These are phyloP conservation scores for Eristalis tenax DNA, from an alignment of 2,888 invertebrate species.

Conservation along the genomic window DNA sequence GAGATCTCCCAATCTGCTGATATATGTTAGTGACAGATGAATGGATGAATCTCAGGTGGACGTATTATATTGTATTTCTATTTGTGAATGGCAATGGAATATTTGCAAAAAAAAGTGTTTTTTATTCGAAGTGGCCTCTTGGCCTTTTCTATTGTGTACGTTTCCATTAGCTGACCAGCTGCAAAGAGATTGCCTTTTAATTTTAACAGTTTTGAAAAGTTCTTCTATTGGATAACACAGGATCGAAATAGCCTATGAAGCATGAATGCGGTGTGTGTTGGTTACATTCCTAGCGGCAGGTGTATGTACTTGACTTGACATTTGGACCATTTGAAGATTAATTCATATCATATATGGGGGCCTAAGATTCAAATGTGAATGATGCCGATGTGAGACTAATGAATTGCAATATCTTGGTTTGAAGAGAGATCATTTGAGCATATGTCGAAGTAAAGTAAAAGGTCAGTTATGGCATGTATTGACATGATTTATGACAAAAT, in stretches of 20 bases:
- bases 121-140: not conserved
- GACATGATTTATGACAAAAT: not conserved
- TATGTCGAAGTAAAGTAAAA: not conserved
- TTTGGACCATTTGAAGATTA: not conserved
- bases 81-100: not conserved
- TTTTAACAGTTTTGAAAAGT: not conserved
- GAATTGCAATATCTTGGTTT: not conserved
- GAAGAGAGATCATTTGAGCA: not conserved
- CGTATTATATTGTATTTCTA: not conserved
- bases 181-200: not conserved
- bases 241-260: not conserved
- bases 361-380: not conserved
- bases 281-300: not conserved
- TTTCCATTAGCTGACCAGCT: not conserved
- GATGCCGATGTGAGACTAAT: not conserved
- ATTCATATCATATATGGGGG: not conserved
- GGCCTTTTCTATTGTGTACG: not conserved
- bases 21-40: not conserved
- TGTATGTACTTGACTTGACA: not conserved
- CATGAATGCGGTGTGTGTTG: not conserved
- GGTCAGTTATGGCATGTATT: not conserved
- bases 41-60: not conserved
- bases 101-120: not conserved
- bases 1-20: not conserved
- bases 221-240: not conserved